Conservation (phyloP, 2,888 invertebrate genomes). For the Autographa pulchrina region DNA sequence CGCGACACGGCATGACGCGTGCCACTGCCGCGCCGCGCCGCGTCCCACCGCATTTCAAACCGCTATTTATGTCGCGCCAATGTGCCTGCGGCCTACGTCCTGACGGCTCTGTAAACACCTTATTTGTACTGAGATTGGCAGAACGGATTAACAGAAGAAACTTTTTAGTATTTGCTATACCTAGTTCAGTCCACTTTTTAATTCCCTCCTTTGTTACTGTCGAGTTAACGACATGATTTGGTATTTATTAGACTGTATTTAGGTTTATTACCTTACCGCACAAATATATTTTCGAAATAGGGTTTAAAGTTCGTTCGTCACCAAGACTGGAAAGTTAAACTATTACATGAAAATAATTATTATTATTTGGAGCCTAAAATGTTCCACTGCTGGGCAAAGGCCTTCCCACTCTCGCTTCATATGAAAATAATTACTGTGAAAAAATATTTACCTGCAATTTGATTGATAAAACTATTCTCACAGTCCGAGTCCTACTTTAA, state of each 20-base stretch:
- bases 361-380: too few relatives aligned
- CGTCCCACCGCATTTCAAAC: slow-evolving; percentile 47
- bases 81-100: slow-evolving; percentile 41
- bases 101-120: slow-evolving; percentile 23
- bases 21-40: slow-evolving; percentile 22
- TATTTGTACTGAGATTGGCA: slow-evolving; percentile 13
- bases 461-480: not conserved
- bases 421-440: too few relatives aligned
- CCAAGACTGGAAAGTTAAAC: too few relatives aligned
- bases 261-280: too few relatives aligned
- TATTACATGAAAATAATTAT: too few relatives aligned
- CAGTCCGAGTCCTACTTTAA: not conserved
- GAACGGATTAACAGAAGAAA: not conserved
- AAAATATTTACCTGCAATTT: too few relatives aligned
- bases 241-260: too few relatives aligned
- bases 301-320: too few relatives aligned
- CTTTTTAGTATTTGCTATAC: not conserved
- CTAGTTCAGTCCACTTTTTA: not conserved
- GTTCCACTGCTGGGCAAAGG: too few relatives aligned
- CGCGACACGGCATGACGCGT: slow-evolving; percentile 11
- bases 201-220: not conserved
- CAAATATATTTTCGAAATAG: too few relatives aligned
- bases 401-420: too few relatives aligned
- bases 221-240: too few relatives aligned
- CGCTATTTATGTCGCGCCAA: slow-evolving; percentile 44